Evolutionary conservation across 2,797 vertebrate genomes (phyloP).

Genomic region (Tokudaia tokunoshimensis): DNA sequence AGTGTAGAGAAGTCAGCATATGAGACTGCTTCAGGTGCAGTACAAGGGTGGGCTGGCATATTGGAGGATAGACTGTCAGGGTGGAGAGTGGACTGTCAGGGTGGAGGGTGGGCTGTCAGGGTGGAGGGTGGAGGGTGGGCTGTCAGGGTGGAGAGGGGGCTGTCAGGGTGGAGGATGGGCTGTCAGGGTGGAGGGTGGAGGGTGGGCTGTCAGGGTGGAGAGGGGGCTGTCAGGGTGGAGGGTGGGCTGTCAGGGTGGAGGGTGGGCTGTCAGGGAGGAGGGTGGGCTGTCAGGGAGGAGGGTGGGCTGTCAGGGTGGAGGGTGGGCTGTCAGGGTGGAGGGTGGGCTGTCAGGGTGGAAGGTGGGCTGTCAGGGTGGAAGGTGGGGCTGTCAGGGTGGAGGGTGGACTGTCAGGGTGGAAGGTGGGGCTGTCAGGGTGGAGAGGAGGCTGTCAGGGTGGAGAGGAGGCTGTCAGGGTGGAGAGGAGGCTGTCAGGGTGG

Average conservation of each 20-base stretch:
- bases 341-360: too few relatives aligned
- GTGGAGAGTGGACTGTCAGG: neutral
- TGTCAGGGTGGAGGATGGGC: neutral
- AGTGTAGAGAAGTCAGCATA: neutral
- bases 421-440: too few relatives aligned
- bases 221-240: neutral
- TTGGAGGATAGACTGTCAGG: neutral
- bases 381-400: too few relatives aligned
- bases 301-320: too few relatives aligned
- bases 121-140: neutral
- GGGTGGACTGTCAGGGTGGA: too few relatives aligned
- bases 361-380: too few relatives aligned
- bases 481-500: neutral
- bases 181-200: neutral
- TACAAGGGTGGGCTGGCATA: fast-evolving
- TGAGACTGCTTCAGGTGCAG: neutral
- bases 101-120: neutral
- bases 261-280: neutral
- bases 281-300: too few relatives aligned
- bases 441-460: too few relatives aligned
- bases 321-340: too few relatives aligned
- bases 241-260: neutral
- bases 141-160: neutral
- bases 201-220: neutral
- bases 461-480: too few relatives aligned